Conservation (phyloP, 1,140 invertebrate species). For the Drosophila kikkawai region DNA sequence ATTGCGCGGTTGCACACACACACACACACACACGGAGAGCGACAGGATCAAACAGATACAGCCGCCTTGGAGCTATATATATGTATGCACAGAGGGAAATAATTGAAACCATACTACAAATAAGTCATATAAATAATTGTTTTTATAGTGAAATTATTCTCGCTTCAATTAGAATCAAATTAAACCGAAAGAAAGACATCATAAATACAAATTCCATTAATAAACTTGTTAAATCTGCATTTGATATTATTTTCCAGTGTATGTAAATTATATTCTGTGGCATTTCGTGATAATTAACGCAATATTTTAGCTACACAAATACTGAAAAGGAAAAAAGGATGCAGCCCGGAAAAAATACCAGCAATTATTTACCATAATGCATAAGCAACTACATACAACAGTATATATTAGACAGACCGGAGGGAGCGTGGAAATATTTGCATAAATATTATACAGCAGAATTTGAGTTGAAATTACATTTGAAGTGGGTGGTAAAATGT, state of each 20-base stretch:
- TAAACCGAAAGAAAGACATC: too few species aligned
- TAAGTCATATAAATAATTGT: too few species aligned
- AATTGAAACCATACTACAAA: too few species aligned
- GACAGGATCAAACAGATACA: slow-evolving; percentile 22
- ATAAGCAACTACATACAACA: slow-evolving; percentile 65
- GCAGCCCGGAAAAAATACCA: slow-evolving; percentile 27
- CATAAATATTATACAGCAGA: slow-evolving; percentile 71
- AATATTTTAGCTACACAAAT: slow-evolving; percentile 68
- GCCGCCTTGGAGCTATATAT: slow-evolving; percentile 13
- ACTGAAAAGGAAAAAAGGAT: slow-evolving; percentile 52
- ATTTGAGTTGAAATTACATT: slow-evolving; percentile 76
- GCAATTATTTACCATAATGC: slow-evolving; percentile 79
- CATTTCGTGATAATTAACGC: slow-evolving; percentile 71
- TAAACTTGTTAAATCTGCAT: too few species aligned
- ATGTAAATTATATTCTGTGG: slow-evolving; percentile 35
- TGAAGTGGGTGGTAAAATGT: slow-evolving; percentile 42
- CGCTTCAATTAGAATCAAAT: too few species aligned
- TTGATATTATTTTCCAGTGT: neutral
- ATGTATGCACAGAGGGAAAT: neutral
- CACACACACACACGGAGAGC: slow-evolving; percentile 19
- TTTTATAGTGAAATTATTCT: too few species aligned
- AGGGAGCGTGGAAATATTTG: slow-evolving; percentile 63
- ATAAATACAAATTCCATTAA: too few species aligned
- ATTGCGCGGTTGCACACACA: slow-evolving; percentile 43
- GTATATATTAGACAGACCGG: slow-evolving; percentile 41